Base-by-base conservation (phyloP, 2,113 vertebrate species). In the Climacteris rufus region DNA sequence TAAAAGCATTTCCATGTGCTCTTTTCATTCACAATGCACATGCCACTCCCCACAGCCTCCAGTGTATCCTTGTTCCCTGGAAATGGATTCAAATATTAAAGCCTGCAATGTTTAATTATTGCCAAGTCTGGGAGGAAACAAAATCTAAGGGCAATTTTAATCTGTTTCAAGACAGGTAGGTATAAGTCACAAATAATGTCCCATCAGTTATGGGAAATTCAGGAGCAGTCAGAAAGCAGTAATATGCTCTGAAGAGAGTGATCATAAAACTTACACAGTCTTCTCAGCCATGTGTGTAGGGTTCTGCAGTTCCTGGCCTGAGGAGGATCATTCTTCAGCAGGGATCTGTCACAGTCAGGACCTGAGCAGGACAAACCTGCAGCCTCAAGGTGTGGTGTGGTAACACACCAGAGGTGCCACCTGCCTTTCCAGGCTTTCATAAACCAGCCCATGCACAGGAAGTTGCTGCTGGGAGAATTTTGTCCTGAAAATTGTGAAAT, bases 311-410 rank as follows among this genome's bases (percentile, higher is more conserved):
- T 56, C 30, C 53, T 81, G 57, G 20, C 31, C 49, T 49, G 9
- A 8, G 31, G n/a, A 50, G 10, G 22, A 9, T 28, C 1, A 0
- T 28, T 93, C 50, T 30, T 57, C 35, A 63, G 35, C 11, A 50
- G 54, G 47, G 40, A 20, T 10, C 16, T 40, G 54, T 86, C 44
- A 11, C 1, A 5, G 39, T 52, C 47, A 24, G 45, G 24, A 54
- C 44, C 30, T 37, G 8, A 0, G 0, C 7, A 44, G 40, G 31
- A 40, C 22, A 24, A 65, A 42, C 7, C 50, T 0, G 0, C 20
- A 60, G 54, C 19, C 27, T 2, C 2, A 2, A 19, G 66, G n/a
- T 0, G 0, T 1, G 1, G 25, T 0, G 1, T 12, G 19, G 42
- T 63, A 54, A 15, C 11, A 0, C 7, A 7, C 45, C 37, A 15